phyloP scores from a whole-genome alignment of 2,113 vertebrate species.

The Oncorhynchus tshawytscha region DNA sequence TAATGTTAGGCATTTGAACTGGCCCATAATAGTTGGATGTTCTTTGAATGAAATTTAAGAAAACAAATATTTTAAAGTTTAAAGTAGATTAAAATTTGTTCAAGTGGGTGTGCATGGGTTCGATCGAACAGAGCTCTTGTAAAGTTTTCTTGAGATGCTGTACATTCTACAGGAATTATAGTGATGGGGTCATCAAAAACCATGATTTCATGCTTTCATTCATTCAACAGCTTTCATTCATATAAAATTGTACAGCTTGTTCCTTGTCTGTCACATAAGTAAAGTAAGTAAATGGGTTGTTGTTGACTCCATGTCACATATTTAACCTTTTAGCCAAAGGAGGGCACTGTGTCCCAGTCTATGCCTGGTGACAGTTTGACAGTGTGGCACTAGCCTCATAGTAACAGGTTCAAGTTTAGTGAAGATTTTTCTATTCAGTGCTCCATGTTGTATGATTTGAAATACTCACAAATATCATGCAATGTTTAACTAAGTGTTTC shows the following conservation, averaged over 20 bases:
- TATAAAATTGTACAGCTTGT: background rate
- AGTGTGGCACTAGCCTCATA: background rate
- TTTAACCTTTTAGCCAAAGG: constrained; percentile 29
- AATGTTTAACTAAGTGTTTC: background rate
- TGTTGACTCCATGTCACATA: background rate
- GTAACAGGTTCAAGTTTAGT: background rate
- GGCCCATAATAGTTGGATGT: too few species aligned
- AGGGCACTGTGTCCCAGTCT: constrained; percentile 43
- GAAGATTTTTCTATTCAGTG: background rate
- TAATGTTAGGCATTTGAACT: too few species aligned
- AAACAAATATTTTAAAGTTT: too few species aligned
- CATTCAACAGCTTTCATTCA: background rate
- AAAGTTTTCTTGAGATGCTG: too few species aligned
- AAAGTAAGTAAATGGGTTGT: background rate
- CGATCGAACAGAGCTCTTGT: too few species aligned
- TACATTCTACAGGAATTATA: too few species aligned
- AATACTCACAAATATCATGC: background rate
- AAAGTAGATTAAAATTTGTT: too few species aligned
- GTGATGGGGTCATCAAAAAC: too few species aligned
- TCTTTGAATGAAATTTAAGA: too few species aligned
- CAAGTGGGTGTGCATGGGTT: too few species aligned
- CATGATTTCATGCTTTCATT: too few species aligned
- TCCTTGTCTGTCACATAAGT: background rate
- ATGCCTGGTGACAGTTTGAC: background rate
- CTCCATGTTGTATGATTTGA: background rate